A percentile compares a stretch with the other conserved stretches of the same genome.
These are phyloP conservation scores for Chlamydotis undulata DNA, from an alignment of 2,113 vertebrate species.

Conservation along the genomic window DNA sequence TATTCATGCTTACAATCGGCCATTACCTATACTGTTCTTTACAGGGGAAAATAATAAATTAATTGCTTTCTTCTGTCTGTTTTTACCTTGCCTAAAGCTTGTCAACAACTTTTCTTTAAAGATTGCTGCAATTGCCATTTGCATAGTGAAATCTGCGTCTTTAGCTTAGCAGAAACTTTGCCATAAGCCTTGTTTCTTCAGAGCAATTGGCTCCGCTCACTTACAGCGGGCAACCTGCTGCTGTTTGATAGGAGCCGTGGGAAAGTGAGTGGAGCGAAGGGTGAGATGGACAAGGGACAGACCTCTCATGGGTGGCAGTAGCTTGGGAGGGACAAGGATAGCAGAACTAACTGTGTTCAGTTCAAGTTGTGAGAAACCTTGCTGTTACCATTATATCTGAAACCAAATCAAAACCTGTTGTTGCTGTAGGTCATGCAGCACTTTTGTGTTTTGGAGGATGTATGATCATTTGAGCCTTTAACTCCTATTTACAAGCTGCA, in stretches of 20 bases:
- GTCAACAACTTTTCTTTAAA: constrained; percentile 62
- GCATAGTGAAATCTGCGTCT: constrained; percentile 11
- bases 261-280: not conserved
- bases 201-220: not conserved
- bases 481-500: not conserved
- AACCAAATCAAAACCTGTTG: not conserved
- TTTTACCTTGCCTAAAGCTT: constrained; percentile 58
- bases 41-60: constrained; percentile 68
- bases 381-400: not conserved
- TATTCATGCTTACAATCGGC: constrained; percentile 63
- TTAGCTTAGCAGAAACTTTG: not conserved
- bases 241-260: not conserved
- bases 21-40: constrained; percentile 60
- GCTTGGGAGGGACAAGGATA: not conserved
- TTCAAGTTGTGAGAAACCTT: not conserved
- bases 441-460: not conserved
- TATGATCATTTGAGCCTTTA: not conserved
- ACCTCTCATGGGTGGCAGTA: not conserved
- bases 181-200: not conserved
- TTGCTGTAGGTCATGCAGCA: accelerated
- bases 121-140: constrained; percentile 29
- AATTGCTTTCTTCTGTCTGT: constrained; percentile 45
- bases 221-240: not conserved
- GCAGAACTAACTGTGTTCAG: not conserved
- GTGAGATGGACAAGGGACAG: not conserved